Conservation (phyloP, 2,797 vertebrate genomes). For the Pitangus sulphuratus region DNA sequence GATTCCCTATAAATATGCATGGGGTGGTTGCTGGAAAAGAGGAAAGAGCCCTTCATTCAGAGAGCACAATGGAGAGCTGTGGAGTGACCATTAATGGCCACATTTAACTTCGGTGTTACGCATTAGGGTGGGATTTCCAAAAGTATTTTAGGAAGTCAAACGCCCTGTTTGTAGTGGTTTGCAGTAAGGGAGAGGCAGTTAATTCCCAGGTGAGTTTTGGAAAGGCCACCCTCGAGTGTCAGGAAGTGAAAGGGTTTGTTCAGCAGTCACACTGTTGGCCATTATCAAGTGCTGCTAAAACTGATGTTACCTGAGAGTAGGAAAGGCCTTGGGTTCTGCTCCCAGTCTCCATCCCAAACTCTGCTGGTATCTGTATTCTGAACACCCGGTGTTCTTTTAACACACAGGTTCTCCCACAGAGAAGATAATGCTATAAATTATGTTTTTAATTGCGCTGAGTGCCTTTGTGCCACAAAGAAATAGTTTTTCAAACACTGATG, state of each 20-base stretch:
- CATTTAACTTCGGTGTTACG: neutral
- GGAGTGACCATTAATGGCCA: neutral
- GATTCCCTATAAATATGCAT: conserved; percentile 5
- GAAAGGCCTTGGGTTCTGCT: neutral
- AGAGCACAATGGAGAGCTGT: neutral
- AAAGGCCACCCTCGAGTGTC: neutral
- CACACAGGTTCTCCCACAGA: neutral
- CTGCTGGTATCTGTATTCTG: neutral
- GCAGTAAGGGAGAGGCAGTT: neutral
- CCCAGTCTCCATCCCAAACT: neutral
- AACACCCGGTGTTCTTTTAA: neutral
- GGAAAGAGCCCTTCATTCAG: neutral
- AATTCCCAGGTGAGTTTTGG: neutral
- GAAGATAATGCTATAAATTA: neutral
- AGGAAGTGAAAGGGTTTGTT: neutral
- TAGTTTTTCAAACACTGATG: neutral
- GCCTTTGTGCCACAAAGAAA: neutral
- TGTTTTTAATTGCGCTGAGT: neutral
- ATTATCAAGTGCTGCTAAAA: neutral
- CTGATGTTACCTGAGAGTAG: neutral
- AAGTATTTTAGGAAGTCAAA: conserved; percentile 37
- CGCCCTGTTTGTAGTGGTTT: neutral
- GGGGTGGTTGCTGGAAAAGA: neutral
- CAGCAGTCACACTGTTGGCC: neutral
- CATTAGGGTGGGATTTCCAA: conserved; percentile 7